Percentiles rank a stretch among this genome's conserved stretches.
phyloP scores from a whole-genome alignment of 1,140 invertebrate species.

The Drosophila willistoni region DNA sequence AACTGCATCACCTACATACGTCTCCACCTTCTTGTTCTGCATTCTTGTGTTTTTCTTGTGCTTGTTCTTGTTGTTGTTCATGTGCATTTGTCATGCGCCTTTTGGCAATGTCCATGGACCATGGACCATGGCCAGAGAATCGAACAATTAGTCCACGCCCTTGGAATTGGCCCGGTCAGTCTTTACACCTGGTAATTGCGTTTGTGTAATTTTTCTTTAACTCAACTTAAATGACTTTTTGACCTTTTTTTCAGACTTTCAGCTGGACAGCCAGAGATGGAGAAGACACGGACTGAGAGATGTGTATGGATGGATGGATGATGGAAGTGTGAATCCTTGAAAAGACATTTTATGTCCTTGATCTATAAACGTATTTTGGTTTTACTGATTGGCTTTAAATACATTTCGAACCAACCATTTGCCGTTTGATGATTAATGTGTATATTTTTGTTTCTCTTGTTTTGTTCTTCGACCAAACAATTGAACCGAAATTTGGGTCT shows the following conservation, averaged over 20 bases:
- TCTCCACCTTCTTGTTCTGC: slow-evolving; percentile 2
- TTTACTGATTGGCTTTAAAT: slow-evolving; percentile 33
- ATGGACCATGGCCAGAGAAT: slow-evolving; percentile 12
- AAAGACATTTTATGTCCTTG: slow-evolving; percentile 68
- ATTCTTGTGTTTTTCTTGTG: neutral
- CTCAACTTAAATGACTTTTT: slow-evolving; percentile 73
- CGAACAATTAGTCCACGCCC: slow-evolving; percentile 78
- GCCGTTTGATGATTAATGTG: slow-evolving; percentile 62
- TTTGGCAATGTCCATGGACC: slow-evolving; percentile 37
- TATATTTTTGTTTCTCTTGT: neutral
- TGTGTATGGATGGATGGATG: neutral
- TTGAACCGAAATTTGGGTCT: slow-evolving; percentile 47
- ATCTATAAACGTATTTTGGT: slow-evolving; percentile 37
- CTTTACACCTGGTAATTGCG: slow-evolving; percentile 9
- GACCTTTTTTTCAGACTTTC: slow-evolving; percentile 48
- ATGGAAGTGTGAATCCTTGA: slow-evolving; percentile 42
- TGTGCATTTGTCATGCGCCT: slow-evolving; percentile 63
- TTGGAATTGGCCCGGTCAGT: slow-evolving; percentile 77
- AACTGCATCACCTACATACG: slow-evolving; percentile 20
- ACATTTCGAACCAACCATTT: slow-evolving; percentile 27
- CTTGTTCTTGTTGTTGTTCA: slow-evolving; percentile 22
- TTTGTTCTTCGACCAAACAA: slow-evolving; percentile 22
- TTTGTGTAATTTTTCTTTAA: slow-evolving; percentile 77
- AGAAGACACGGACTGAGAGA: too few species aligned
- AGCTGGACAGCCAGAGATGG: neutral